These are phyloP conservation scores for Lycaena phlaeas DNA, from an alignment of 2,888 invertebrate species.

Conservation along the genomic window DNA sequence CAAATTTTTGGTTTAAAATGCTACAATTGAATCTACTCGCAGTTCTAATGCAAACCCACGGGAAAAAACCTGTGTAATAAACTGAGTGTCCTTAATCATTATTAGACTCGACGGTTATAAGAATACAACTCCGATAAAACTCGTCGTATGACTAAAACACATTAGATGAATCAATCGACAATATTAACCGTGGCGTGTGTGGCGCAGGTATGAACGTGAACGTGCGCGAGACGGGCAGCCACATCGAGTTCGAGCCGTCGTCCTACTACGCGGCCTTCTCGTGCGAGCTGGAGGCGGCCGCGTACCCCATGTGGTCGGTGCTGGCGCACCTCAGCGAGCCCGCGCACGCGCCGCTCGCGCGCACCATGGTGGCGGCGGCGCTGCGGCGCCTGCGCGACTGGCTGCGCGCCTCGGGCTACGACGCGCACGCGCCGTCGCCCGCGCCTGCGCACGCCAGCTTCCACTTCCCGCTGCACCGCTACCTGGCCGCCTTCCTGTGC, in stretches of 20 bases:
- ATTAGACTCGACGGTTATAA: too few species aligned
- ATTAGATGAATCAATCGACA: too few species aligned
- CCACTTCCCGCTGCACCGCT: constrained; percentile 97
- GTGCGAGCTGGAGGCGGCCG: constrained; percentile 96
- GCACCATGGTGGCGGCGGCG: constrained; percentile 83
- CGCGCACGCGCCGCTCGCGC: constrained; percentile 81
- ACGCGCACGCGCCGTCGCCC: constrained; percentile 44
- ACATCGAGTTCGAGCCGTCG: constrained; percentile 97
- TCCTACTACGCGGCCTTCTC: constrained; percentile 98
- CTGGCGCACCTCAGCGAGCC: constrained; percentile 88
- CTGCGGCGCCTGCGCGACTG: constrained; percentile 87
- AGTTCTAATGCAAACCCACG: too few species aligned
- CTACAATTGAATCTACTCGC: too few species aligned
- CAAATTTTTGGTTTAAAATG: too few species aligned
- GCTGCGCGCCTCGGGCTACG: constrained; percentile 88
- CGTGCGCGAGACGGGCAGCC: constrained; percentile 89
- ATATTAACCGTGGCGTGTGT: too few species aligned
- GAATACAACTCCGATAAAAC: too few species aligned
- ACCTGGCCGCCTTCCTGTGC: constrained; percentile 77
- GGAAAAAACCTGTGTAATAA: too few species aligned
- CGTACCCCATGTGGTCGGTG: constrained; percentile 98
- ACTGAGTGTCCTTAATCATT: too few species aligned
- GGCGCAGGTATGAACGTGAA: constrained; percentile 94
- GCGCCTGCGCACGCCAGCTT: constrained; percentile 85
- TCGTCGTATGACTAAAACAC: too few species aligned